Base-by-base conservation (phyloP, 1,140 invertebrate species). In the Manduca sexta region DNA sequence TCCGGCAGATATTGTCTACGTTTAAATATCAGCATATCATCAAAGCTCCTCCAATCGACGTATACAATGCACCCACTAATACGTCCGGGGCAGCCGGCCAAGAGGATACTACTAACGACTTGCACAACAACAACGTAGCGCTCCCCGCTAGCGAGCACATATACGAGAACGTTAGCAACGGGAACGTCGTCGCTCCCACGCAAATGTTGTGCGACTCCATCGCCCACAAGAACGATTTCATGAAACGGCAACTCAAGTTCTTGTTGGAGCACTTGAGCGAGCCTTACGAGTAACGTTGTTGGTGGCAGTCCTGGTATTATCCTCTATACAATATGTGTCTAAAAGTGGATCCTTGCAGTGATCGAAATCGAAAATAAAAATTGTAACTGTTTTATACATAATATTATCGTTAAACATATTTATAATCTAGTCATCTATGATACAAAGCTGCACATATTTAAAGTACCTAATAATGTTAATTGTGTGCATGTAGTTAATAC, bases 1-100 rank as follows among this genome's bases (percentile, higher is more conserved):
- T 91, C 88, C 90, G 89, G 86, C 88, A 90, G 85, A 90, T 91
- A 88, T 87, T 91, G 86, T 89, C 90, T 81, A 90, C 90, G 86
- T 91, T 91, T 89, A 90, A 89, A 80, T 89, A 90, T 86, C 90
- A 91, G 84, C 90, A 91, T 83, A 84, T 88, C 79, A 86, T 56
- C 74, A 86, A 84, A 74, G 88, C 88, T 65, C 62, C 87, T 64
- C 76, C 81, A 57, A 74, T 79, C 81, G 79, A 81, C 75, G 83
- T 77, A 72, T 81, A 78, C 73, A 75, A 74, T 71, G 78, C 79
- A 48, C 68, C 68, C 63, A 56, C 60, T 49, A 69, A 68, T 64
- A 60, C 62, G 53, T 50, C 66, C 60, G 70, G 54, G 63, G 57
- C 49, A 43, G 63, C 68, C 62, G 64, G 50, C 46, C 54, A 45